These are phyloP conservation scores for Papilio polyxenes DNA, from an alignment of 1,140 invertebrate species.

Conservation along the genomic window DNA sequence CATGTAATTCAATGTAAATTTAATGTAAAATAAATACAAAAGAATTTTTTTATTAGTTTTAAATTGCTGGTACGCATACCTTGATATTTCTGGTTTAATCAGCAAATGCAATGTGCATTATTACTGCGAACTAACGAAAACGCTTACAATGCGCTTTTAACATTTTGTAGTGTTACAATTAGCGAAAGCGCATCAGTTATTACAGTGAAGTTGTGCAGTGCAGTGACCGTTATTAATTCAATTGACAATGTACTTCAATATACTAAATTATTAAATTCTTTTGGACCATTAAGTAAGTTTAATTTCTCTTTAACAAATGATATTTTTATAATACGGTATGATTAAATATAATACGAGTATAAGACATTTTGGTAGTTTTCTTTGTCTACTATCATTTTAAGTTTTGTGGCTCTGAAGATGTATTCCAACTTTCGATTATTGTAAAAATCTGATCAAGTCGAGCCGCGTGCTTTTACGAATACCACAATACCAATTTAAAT, in stretches of 20 bases:
- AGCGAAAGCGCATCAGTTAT: not conserved
- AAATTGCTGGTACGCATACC: not conserved
- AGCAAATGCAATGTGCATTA: not conserved
- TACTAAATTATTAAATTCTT: not conserved
- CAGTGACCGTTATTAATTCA: not conserved
- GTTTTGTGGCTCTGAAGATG: not conserved
- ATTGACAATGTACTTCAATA: not conserved
- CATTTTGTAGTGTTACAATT: not conserved
- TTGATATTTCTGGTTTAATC: not conserved
- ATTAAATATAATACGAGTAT: not conserved
- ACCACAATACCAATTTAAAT: too few relatives aligned
- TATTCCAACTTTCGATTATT: too few relatives aligned
- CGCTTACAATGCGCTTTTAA: not conserved
- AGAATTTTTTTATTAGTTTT: too few relatives aligned
- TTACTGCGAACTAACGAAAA: not conserved
- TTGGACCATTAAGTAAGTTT: not conserved
- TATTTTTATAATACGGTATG: too few relatives aligned
- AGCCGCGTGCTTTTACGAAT: too few relatives aligned
- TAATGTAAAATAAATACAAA: too few relatives aligned
- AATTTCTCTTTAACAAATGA: not conserved
- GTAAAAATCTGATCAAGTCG: too few relatives aligned
- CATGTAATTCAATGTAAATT: too few relatives aligned
- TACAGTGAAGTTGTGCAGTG: not conserved
- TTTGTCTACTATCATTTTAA: not conserved
- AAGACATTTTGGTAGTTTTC: not conserved